Base-by-base conservation (phyloP, 2,888 invertebrate genomes). In the Harpalus rubripes region DNA sequence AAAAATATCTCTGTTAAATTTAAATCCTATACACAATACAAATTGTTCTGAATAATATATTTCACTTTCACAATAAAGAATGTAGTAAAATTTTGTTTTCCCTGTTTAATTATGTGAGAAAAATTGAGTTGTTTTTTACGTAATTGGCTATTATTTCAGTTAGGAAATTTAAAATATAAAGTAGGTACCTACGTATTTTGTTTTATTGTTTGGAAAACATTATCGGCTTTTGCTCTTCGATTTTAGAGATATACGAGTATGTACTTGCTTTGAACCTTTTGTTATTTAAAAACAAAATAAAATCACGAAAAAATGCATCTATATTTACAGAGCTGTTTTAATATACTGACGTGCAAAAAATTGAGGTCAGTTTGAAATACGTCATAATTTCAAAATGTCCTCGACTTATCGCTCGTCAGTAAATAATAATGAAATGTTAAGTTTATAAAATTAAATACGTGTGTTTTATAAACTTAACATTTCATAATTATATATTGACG, bases 1-100 rank as follows among this genome's bases (percentile, higher is more conserved):
- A n/a, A n/a, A 10, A 65, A 26, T 32, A 10, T 39, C 39, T 3
- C 39, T 8, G 65, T 58, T n/a, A 58, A n/a, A n/a, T 15, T n/a
- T 58, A 58, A 58, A 4, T 58, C 15, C 58, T 15, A 16, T 4
- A 58, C 15, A 44, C 44, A 10, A 10, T 58, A 65, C 12, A 26
- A 65, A 65, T 65, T 65, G 65, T 65, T 65, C 65, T 65, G 26
- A 32, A 65, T 65, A 65, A 39, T 65, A 65, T 65, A 39, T 65
- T 65, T 65, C 26, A 39, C 39, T 65, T 15, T 65, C 32, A 65
- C 32, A 22, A 18, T 16, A 61, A 61, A 61, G 61, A 16, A 65
- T 32, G 39, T 26, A 65, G 26, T 32, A 32, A 39, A 65, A 10
- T 65, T 65, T 65, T 65, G 65, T 65, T 65, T 65, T 65, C 26